Evolutionary conservation across 1,140 invertebrate genomes (phyloP), one percentile per base, ranked within the genome.

Genomic region (Bombus impatiens): DNA sequence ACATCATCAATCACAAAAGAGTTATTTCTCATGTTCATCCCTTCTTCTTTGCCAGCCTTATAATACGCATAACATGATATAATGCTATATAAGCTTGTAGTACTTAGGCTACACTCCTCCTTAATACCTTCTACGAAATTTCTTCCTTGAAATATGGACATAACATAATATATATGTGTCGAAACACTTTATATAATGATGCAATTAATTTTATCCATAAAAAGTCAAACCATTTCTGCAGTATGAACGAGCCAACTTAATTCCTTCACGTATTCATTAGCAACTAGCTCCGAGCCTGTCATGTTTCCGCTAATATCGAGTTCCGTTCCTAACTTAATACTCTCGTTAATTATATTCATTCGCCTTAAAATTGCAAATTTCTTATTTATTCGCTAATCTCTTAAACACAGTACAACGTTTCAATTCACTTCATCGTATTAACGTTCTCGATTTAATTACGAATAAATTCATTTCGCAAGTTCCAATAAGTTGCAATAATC

Each of bases 1-100:
- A 15, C 28, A 42, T 78, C 76, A 67, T 78, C 76, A 78, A 78
- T 78, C 76, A 78, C 10, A 62, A 78, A 78, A 32, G 76, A 59
- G 28, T 62, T 65, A 32, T 62, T 65, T 42, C 40, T 42, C 25
- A 13, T 42, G 57, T 62, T 78, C 75, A 65, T 37, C 37, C 76
- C 37, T 37, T 65, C 35, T 59, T 32, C 71, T 37, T 22, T 12
- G n/a, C 12, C 9, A 78, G 25, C 25, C 35, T 62, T n/a, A 53
- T 53, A 42, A 40, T 59, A 37, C n/a, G 25, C 12, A 42, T 22
- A 22, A 62, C 37, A 10, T 22, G 35, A 25, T 71, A 71, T 37
- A 40, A 71, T 25, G 35, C 18, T 35, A 32, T 37, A 35, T 15
- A 68, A 68, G 35, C 35, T 68, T 37, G 9, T 57, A 62, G 28